Base-by-base conservation (phyloP, 2,113 vertebrate species). In the Pungitius pungitius region DNA sequence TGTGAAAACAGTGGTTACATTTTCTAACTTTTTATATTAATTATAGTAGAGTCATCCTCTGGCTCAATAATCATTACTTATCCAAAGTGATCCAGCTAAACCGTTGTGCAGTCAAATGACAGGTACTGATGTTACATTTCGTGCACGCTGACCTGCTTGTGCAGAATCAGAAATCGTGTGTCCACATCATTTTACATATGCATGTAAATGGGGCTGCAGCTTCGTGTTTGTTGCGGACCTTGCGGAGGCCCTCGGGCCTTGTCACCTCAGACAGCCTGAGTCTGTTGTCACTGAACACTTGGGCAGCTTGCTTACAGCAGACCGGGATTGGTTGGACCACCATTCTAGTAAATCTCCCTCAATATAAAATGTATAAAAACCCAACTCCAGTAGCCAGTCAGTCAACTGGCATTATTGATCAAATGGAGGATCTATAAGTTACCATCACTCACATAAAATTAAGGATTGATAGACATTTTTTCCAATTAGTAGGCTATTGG, bases 331-430 rank as follows among this genome's bases (percentile, higher is more conserved):
- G 52, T 55, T 67, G 55, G 49, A 80, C 70, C 77, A 71, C 73
- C 62, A 15, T 17, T 37, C 62, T 60, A 64, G 61, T 79, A 76
- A 78, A 86, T 83, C 78, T 73, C 75, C 67, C 39, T 79, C 15
- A 24, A 67, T 60, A 62, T 59, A 58, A 85, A 84, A 82, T 82
- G 15, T 66, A 83, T 89, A 61, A 81, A 72, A 73, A 67, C 59
- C 22, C 61, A 86, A 26, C 61, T 65, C 20, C 67, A 79, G 71
- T 24, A 35, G n/a, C 56, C 62, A 72, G 80, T 85, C 62, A 72
- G 80, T 85, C 78, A 87, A 61, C 22, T 86, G 80, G 59, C 79
- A 82, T 47, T 85, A 89, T 81, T 86, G 86, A 90, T 87, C 69
- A 78, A 73, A 67, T 74, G 40, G 86, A 71, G 45, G 75, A 89